Percentiles rank a stretch among this genome's conserved stretches.
Evolutionary conservation across 2,888 invertebrate genomes (phyloP).

Genomic region (Phyllotreta striolata): DNA sequence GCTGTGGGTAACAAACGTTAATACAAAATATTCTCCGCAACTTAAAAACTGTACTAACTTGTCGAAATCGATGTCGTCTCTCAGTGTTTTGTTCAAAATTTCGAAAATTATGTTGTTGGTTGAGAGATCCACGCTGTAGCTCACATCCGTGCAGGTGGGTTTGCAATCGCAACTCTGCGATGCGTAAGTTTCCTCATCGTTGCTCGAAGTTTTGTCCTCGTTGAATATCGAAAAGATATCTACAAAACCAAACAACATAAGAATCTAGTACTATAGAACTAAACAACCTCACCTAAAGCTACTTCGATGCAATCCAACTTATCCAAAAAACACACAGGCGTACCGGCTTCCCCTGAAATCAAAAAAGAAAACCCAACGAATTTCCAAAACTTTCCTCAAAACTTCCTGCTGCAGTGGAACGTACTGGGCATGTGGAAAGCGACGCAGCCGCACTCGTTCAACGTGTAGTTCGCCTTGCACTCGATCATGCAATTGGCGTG

Average conservation of each 20-base stretch:
- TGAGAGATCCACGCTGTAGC: slow-evolving; percentile 57
- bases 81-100: slow-evolving; percentile 29
- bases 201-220: slow-evolving; percentile 23
- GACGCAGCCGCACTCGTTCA: slow-evolving; percentile 56
- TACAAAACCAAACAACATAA: slow-evolving; percentile 12
- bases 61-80: slow-evolving; percentile 23
- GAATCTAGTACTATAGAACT: neutral
- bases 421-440: slow-evolving; percentile 71
- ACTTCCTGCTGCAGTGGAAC: slow-evolving; percentile 25
- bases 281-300: slow-evolving; percentile 35
- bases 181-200: neutral
- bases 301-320: slow-evolving; percentile 32
- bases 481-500: slow-evolving; percentile 76
- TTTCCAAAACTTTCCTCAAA: neutral
- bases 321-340: slow-evolving; percentile 37
- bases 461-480: slow-evolving; percentile 72
- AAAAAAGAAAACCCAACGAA: slow-evolving; percentile 19
- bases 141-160: slow-evolving; percentile 57
- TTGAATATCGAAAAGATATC: slow-evolving; percentile 27
- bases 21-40: neutral
- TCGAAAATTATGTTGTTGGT: slow-evolving; percentile 44
- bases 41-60: slow-evolving; percentile 19
- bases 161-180: slow-evolving; percentile 57
- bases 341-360: slow-evolving; percentile 33
- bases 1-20: slow-evolving; percentile 38